Percentiles rank a stretch among this genome's conserved stretches.
These are phyloP conservation scores for Ctenopoma kingsleyae DNA, from an alignment of 2,797 vertebrate genomes.

Conservation along the genomic window DNA sequence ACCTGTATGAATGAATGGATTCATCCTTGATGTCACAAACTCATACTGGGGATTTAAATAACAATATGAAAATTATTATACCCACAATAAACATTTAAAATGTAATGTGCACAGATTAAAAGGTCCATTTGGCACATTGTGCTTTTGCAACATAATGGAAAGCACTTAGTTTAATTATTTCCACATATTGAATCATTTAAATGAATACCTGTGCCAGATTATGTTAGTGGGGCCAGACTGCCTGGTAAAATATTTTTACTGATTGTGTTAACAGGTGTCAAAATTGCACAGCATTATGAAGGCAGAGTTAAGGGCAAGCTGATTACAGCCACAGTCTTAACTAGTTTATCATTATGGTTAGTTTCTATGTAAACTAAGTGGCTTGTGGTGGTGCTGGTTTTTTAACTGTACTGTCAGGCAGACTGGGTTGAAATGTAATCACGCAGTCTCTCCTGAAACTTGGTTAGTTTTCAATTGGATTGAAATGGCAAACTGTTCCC, in stretches of 20 bases:
- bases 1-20: not conserved
- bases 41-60: conserved; percentile 22
- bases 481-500: conserved; percentile 22
- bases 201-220: conserved; percentile 22
- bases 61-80: conserved; percentile 8
- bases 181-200: conserved; percentile 33
- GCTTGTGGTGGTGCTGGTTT: not conserved
- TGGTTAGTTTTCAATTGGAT: conserved; percentile 39
- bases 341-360: not conserved
- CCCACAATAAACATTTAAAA: conserved; percentile 23
- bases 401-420: not conserved
- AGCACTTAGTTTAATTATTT: conserved; percentile 57
- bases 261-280: not conserved
- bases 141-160: conserved; percentile 39
- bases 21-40: not conserved
- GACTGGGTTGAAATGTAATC: conserved; percentile 31
- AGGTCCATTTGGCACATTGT: conserved; percentile 20
- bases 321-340: not conserved
- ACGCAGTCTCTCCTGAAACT: conserved; percentile 17
- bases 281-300: not conserved
- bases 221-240: conserved; percentile 6
- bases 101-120: conserved; percentile 33
- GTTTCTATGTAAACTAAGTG: not conserved
- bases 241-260: conserved; percentile 2
- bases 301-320: not conserved